Evolutionary conservation across 2,113 vertebrate species (phyloP), one percentile per base, ranked within the genome.

Genomic region (Rissa tridactyla): DNA sequence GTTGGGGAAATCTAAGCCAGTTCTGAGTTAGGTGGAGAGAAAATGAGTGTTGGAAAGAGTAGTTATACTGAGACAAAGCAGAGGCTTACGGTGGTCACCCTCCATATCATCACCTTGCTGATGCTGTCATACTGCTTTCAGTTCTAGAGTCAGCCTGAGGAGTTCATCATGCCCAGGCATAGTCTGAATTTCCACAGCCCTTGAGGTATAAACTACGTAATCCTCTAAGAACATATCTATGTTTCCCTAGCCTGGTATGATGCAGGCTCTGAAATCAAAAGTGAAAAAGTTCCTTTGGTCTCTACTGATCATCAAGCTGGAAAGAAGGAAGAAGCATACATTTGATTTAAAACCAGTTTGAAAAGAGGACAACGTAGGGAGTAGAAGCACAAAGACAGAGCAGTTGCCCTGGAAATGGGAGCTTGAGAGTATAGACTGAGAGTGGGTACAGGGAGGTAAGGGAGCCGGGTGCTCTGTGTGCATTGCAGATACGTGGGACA

Each of bases 401-500:
- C 6, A 58, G 8, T 40, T 49, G 7, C 7, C 7, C 40, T 86
- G 54, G 18, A 62, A 89, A 69, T 27, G 5, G 19, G 36, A 83
- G 16, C 27, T 21, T 49, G 38, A 65, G 23, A 38, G 14, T 25
- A 27, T 4, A 38, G 29, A 25, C 13, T 61, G 32, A 70, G 46
- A 70, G 13, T 30, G 4, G 5, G 13, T 47, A 81, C 11, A 64
- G 18, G 23, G 30, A 57, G 32, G 30, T 29, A 57, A 73, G 8
- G 3, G 27, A 34, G 2, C 1, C 1, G 9, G 20, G 6, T 38
- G 34, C 21, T 69, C 4, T 10, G 3, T 17, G 18, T 38, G 17
- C 36, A 58, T 62, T 1, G 6, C 30, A 32, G 47, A 78, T 13
- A 3, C 49, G 4, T 30, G 54, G 54, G 17, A 57, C 10, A 1